A percentile compares a stretch with the other conserved stretches of the same genome.
These are phyloP conservation scores for Ptilonorhynchus violaceus DNA, from an alignment of 2,113 vertebrate genomes.

Conservation along the genomic window DNA sequence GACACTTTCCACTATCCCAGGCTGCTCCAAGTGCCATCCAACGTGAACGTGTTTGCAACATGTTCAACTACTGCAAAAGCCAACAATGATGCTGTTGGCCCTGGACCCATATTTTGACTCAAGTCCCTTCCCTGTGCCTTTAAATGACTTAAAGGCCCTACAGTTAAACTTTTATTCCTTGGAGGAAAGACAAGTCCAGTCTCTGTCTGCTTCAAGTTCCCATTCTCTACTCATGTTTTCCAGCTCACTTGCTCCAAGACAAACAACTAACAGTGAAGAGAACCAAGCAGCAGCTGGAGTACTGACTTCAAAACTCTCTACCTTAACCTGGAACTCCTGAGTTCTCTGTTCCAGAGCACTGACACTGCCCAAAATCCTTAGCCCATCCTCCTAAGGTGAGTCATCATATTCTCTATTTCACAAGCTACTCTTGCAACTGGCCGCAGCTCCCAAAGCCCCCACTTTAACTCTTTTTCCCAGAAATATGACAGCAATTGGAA, in stretches of 20 bases:
- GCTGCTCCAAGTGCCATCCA: accelerated
- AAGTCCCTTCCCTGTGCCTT: neutral
- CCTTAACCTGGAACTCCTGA: neutral
- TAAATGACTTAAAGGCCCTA: neutral
- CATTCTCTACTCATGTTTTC: neutral
- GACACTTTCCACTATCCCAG: neutral
- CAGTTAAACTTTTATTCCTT: neutral
- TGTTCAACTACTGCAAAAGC: neutral
- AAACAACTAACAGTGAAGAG: neutral
- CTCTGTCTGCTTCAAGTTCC: neutral
- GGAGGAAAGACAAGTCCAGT: neutral
- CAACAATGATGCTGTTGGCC: neutral
- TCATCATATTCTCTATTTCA: neutral
- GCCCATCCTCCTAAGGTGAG: neutral
- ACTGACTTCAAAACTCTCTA: neutral
- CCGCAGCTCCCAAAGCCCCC: neutral
- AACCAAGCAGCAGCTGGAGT: neutral
- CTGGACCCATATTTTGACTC: neutral
- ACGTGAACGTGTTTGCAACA: neutral
- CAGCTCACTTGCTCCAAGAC: neutral
- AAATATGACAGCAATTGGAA: neutral
- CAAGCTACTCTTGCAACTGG: neutral
- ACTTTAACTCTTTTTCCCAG: neutral
- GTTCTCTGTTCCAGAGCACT: neutral
- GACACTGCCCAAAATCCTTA: neutral